Percentiles rank a stretch among this genome's conserved stretches.
Conservation (phyloP, 2,797 vertebrate species). For the Sphenodon punctatus region DNA sequence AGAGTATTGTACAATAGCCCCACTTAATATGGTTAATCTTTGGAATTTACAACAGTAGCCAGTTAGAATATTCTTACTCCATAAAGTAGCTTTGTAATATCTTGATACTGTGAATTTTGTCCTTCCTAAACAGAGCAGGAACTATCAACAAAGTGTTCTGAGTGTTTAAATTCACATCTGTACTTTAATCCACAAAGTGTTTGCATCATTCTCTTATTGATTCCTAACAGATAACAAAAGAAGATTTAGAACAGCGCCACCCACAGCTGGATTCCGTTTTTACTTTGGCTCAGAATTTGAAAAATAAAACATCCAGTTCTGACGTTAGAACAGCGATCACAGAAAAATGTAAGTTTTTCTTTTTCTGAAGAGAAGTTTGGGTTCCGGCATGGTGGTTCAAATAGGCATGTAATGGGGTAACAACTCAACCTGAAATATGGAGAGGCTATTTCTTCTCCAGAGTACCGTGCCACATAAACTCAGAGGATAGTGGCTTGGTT, state of each 20-base stretch:
- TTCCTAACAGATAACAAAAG: conserved; percentile 87
- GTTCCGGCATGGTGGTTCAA: background rate
- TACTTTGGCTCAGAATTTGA: conserved; percentile 95
- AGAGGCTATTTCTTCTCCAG: background rate
- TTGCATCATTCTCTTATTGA: background rate
- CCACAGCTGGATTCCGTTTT: conserved; percentile 93
- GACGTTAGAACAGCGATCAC: conserved; percentile 93
- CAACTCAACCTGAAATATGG: background rate
- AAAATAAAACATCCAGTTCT: conserved; percentile 95
- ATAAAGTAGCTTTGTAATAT: background rate
- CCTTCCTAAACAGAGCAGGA: background rate
- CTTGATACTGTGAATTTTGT: background rate
- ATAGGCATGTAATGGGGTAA: background rate
- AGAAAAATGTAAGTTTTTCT: conserved; percentile 86
- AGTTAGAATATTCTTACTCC: background rate
- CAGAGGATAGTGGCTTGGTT: background rate
- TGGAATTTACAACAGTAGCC: background rate
- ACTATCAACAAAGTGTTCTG: background rate
- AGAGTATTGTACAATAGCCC: background rate
- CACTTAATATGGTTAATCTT: background rate
- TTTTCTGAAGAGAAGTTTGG: background rate
- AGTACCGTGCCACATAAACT: background rate
- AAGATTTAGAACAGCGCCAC: conserved; percentile 92
- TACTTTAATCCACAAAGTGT: background rate
- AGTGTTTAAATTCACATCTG: fast-evolving